Evolutionary conservation across 1,140 invertebrate genomes (phyloP), one percentile per base, ranked within the genome.

Genomic region (Daktulosphaira vitifoliae): DNA sequence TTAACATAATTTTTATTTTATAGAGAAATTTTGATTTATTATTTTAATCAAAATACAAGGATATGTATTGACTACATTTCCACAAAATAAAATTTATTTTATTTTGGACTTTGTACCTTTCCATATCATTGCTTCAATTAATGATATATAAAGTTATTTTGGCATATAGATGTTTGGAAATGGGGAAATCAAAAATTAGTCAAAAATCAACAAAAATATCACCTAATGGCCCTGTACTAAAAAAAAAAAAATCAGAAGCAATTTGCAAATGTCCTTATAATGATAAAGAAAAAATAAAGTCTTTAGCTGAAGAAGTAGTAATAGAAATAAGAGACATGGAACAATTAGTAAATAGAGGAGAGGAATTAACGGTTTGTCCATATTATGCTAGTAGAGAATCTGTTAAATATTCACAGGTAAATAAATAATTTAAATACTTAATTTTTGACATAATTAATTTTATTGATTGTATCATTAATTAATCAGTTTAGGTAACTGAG

Each of bases 331-430:
- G 84, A 72, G 95, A 98, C 76, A 85, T 98, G 68, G 94, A 97
- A 75, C 89, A 96, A 70, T 78, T 94, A 64, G 84, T 89, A 0
- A 77, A 75, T 16, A 76, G 76, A 72, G 90, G 85, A 0, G 82
- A 84, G 72, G 76, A 84, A 68, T 72, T 84, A 51, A 83, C 87
- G 66, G 86, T 86, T 8, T 98, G 95, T 77, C 87, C 92, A 3
- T 98, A 97, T 78, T 97, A 96, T 78, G 85, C 87, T 13, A 81
- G 86, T 11, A 81, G 92, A 72, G 81, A 83, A 72, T 88, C 90
- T 38, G 76, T 91, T 15, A 79, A 84, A 70, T 82, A 88, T 74
- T 86, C 90, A 33, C 87, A 95, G 80, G 82, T 85, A 73, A 66
- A n/a, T n/a, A n/a, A n/a, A n/a, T n/a, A 20, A 18, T 54, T 42